Conservation (phyloP, 2,113 vertebrate species). For the Neolamprologus devosi region DNA sequence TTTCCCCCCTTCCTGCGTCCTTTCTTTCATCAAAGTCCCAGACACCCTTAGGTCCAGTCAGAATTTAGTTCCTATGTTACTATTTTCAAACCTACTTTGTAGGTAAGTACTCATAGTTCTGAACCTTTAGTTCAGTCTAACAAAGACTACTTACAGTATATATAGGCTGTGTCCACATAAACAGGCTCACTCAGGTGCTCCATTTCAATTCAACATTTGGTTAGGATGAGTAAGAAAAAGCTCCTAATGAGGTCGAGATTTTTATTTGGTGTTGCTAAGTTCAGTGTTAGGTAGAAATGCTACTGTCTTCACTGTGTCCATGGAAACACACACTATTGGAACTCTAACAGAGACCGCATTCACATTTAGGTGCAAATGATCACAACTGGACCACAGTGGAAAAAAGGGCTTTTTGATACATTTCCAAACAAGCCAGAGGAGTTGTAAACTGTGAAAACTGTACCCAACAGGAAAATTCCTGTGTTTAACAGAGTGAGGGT, state of each 20-base stretch:
- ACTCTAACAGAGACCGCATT: neutral
- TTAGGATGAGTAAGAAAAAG: neutral
- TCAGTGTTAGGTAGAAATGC: neutral
- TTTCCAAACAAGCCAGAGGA: neutral
- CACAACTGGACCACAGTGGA: neutral
- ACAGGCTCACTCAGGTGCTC: neutral
- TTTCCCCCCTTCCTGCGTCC: neutral
- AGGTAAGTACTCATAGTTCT: neutral
- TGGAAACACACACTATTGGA: neutral
- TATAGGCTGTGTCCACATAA: neutral
- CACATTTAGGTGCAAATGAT: neutral
- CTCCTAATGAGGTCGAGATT: neutral
- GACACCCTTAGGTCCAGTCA: neutral
- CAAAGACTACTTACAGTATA: neutral
- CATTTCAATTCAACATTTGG: neutral
- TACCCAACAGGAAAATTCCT: neutral
- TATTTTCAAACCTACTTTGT: constrained; percentile 19
- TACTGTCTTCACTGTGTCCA: neutral
- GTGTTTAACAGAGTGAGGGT: neutral
- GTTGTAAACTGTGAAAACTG: neutral
- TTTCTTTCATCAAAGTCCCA: constrained; percentile 7
- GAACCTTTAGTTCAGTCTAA: neutral
- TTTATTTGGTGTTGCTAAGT: neutral
- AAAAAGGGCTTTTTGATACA: neutral
- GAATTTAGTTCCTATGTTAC: neutral